phyloP scores from a whole-genome alignment of 2,797 vertebrate genomes.

The Gadopsis marmoratus region DNA sequence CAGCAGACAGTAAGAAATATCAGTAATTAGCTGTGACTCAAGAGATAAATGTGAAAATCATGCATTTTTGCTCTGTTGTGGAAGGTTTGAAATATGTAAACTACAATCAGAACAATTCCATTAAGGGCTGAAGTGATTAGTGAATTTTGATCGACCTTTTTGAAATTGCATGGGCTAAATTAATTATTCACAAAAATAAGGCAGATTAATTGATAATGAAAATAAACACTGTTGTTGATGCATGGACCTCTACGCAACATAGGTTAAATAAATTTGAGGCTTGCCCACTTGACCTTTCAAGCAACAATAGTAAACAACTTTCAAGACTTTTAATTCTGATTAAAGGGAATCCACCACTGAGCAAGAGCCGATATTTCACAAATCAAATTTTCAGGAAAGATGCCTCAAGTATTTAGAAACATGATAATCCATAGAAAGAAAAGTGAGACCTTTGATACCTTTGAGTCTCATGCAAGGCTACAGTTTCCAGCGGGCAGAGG shows the following conservation, averaged over 20 bases:
- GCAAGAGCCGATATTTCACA: constrained; percentile 19
- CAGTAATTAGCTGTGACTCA: constrained; percentile 18
- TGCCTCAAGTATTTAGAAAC: not conserved
- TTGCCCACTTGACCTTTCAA: constrained; percentile 3
- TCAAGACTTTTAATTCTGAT: not conserved
- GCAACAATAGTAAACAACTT: not conserved
- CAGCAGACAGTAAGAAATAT: constrained; percentile 16
- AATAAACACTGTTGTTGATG: not conserved
- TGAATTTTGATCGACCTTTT: not conserved
- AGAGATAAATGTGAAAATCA: constrained; percentile 29
- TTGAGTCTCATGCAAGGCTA: constrained; percentile 20
- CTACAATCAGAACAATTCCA: not conserved
- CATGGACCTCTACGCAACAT: not conserved
- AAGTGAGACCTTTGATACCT: constrained; percentile 4
- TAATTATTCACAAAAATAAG: not conserved
- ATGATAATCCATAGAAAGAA: not conserved
- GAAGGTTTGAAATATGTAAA: constrained; percentile 22
- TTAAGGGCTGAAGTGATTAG: not conserved
- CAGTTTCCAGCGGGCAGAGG: constrained; percentile 25
- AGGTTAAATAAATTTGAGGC: not conserved
- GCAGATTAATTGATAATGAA: not conserved
- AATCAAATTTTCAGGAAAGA: not conserved
- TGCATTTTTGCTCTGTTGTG: constrained; percentile 9
- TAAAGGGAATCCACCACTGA: not conserved
- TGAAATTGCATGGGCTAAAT: not conserved